Evolutionary conservation across 2,888 invertebrate genomes (phyloP).

Genomic region (Andrena bicolor): DNA sequence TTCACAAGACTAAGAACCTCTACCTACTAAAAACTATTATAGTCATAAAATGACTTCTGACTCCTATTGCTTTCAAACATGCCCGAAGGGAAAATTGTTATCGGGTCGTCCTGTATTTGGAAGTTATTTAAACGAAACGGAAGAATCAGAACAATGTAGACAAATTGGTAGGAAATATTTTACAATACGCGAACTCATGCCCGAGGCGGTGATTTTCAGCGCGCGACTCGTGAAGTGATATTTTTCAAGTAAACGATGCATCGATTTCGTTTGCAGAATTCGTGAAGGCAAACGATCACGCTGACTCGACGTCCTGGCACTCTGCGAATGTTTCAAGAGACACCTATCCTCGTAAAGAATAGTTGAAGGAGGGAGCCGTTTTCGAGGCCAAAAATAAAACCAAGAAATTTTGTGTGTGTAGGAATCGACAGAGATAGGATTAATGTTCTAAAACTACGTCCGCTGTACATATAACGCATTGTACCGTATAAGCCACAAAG

Average conservation of each 20-base stretch:
- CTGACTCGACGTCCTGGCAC: conserved; percentile 59
- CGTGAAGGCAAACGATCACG: neutral
- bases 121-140: neutral
- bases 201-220: conserved; percentile 43
- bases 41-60: neutral
- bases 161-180: conserved; percentile 16
- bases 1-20: too few relatives aligned
- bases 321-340: conserved; percentile 44
- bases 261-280: conserved; percentile 3
- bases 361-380: conserved; percentile 36
- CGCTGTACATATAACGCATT: conserved; percentile 68
- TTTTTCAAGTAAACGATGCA: conserved; percentile 31
- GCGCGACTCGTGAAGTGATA: conserved; percentile 16
- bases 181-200: conserved; percentile 48
- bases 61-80: too few relatives aligned
- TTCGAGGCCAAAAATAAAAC: conserved; percentile 30
- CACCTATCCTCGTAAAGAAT: conserved; percentile 39
- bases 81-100: too few relatives aligned
- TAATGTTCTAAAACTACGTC: conserved; percentile 62
- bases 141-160: neutral
- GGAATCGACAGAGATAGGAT: conserved; percentile 59
- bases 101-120: neutral
- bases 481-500: conserved; percentile 59
- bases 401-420: conserved; percentile 58
- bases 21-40: too few relatives aligned